Base-by-base conservation (phyloP, 2,797 vertebrate genomes). In the Petrocephalus sullivani region DNA sequence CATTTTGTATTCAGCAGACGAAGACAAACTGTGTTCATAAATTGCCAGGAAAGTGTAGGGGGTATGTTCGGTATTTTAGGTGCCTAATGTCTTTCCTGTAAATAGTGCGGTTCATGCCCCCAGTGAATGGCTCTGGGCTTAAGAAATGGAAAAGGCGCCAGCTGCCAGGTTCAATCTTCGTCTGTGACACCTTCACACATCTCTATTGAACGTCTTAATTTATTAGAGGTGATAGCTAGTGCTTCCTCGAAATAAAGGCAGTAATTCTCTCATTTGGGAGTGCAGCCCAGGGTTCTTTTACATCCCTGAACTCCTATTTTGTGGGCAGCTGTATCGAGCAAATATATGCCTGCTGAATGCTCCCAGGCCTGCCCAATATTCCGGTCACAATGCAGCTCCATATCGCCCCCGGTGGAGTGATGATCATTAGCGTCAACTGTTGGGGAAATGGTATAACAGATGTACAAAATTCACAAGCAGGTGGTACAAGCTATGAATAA, bases 131-230 rank as follows among this genome's bases (percentile, higher is more conserved):
- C 85, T 91, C 87, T 87, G 89, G 92, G 91, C 85, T 94, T 95
- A 94, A 95, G 92, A 93, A 93, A 94, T 93, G 88, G 93, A 93
- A 95, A 95, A 93, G 92, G 91, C 92, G 93, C 93, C 91, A 93
- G 53, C 89, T 95, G 93, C 87, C 83, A 88, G 92, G 90, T 94
- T 93, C 92, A 90, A 88, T 91, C 81, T 92, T 94, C 89, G 91
- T 93, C 94, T 91, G 78, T 93, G 90, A 91, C 90, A 91, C 78
- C 81, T 14, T 75, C 67, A 88, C 91, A 88, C 91, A 93, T 87
- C 90, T 93, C 86, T 95, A 95, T 93, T 89, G 92, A 96, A 89
- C 49, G 56, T 90, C 91, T 89, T 94, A 92, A 96, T 96, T 94
- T 96, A 95, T 92, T 90, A 92, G 92, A 88, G 90, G 91, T 92